Evolutionary conservation across 2,888 invertebrate genomes (phyloP).

Genomic region (Laothoe populi): DNA sequence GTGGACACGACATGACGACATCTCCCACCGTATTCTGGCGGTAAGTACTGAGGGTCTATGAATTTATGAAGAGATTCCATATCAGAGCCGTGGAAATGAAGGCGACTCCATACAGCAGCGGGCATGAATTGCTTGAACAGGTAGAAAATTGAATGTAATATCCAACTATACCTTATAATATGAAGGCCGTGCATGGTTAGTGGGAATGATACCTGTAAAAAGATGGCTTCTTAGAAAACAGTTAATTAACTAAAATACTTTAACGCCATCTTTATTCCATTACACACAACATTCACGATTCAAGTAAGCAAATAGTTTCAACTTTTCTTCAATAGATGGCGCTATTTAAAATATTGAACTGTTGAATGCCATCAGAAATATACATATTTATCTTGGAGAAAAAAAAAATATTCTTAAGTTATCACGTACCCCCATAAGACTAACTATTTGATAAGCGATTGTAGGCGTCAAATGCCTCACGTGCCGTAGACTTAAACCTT

Average conservation of each 20-base stretch:
- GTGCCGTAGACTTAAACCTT: constrained; percentile 66
- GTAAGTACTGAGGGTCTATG: constrained; percentile 66
- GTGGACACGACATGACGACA: constrained; percentile 83
- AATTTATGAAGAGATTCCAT: constrained; percentile 68
- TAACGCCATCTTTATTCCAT: constrained; percentile 5
- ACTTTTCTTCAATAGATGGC: not conserved
- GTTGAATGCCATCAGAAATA: too few species aligned
- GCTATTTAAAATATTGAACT: not conserved
- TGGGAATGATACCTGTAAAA: constrained; percentile 88
- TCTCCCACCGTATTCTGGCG: constrained; percentile 72
- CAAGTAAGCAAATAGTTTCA: not conserved
- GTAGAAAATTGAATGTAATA: constrained; percentile 89
- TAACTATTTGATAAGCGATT: constrained; percentile 70
- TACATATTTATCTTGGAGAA: too few species aligned
- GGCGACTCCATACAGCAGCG: constrained; percentile 84
- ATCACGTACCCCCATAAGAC: constrained; percentile 72
- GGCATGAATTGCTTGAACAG: constrained; percentile 91
- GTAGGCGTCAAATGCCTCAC: constrained; percentile 66
- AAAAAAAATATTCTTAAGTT: constrained; percentile 4
- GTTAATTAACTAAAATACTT: not conserved
- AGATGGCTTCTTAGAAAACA: not conserved
- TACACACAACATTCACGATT: not conserved
- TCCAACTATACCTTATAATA: constrained; percentile 91
- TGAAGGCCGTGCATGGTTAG: constrained; percentile 89
- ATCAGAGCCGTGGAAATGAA: constrained; percentile 73